Evolutionary conservation across 2,113 vertebrate species (phyloP), one percentile per base, ranked within the genome.

Genomic region (Zosterops pallidus): DNA sequence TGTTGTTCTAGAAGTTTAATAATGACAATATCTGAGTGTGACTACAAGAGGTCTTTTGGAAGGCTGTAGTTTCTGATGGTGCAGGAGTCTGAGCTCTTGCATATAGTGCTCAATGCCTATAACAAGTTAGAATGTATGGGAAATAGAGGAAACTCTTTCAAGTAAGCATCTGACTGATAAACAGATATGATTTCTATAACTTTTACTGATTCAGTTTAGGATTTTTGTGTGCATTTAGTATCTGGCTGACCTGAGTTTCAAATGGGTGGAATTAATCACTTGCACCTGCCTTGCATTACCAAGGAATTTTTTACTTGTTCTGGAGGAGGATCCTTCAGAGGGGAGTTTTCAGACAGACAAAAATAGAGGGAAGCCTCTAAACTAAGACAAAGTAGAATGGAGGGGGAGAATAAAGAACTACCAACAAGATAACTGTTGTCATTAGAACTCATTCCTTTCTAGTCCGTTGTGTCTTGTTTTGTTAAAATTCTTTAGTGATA

Each of bases 101-200:
- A 5, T 14, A 0, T 2, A 35, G 12, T 8, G 9, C 6, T 49
- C 8, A 20, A 31, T 41, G 12, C 19, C 8, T 41, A 6, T 14
- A 42, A 17, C 1, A 39, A 50, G 2, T 39, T n/a, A 55, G 44
- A 59, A 63, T 4, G 4, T 46, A 49, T 31, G 44, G 11, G 8
- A 91, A 42, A 9, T 1, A 44, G 2, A 15, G 25, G 8, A 15
- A 79, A 15, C 3, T 44, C 10, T 47, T 80, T 42, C 12, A 68
- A 24, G 24, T 13, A 75, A 35, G 19, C 2, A 9, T 39, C 31
- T 78, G 39, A 19, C 9, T 0, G 0, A 35, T 52, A 14, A 71
- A 71, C 3, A 47, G 6, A 12, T 46, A 22, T 2, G 1, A 4
- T 60, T 89, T 90, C 24, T 41, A 5, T 53, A 25, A 31, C 9